phyloP scores from a whole-genome alignment of 1,140 invertebrate genomes.

The Heliothis virescens region DNA sequence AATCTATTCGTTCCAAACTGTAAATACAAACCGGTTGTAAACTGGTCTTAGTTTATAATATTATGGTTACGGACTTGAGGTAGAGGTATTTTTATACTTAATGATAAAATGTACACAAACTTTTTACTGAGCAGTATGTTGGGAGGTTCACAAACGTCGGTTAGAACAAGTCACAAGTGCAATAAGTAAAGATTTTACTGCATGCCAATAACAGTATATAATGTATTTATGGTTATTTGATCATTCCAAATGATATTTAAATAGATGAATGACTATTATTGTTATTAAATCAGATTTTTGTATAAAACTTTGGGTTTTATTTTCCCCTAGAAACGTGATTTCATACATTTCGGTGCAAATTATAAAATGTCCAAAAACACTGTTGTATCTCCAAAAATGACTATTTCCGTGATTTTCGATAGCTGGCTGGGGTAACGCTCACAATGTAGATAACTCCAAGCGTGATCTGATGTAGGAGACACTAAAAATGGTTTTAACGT shows the following conservation, averaged over 20 bases:
- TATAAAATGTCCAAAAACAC: too few relatives aligned
- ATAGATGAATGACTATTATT: conserved; percentile 61
- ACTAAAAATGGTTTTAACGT: too few relatives aligned
- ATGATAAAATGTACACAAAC: conserved; percentile 37
- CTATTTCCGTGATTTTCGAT: too few relatives aligned
- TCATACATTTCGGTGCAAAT: background rate
- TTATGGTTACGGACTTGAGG: conserved; percentile 63
- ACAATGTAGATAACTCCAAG: too few relatives aligned
- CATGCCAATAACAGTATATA: conserved; percentile 19
- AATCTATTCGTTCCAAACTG: conserved; percentile 90
- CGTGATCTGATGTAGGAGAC: too few relatives aligned
- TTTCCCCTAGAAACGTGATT: background rate
- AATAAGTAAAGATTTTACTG: conserved; percentile 16
- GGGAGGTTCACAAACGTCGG: conserved; percentile 2
- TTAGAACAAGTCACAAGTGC: conserved; percentile 18
- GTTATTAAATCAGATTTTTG: conserved; percentile 68
- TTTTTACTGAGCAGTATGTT: conserved; percentile 19
- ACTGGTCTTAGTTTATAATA: conserved; percentile 52
- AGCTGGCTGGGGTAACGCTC: too few relatives aligned
- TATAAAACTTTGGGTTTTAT: conserved; percentile 53
- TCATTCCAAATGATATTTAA: conserved; percentile 69
- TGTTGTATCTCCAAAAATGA: too few relatives aligned
- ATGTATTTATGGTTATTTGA: conserved; percentile 51
- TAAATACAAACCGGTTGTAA: conserved; percentile 80
- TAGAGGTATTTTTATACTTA: conserved; percentile 63